Percentiles rank a stretch among this genome's conserved stretches.
phyloP scores from a whole-genome alignment of 2,113 vertebrate genomes.

The Cettia cetti region DNA sequence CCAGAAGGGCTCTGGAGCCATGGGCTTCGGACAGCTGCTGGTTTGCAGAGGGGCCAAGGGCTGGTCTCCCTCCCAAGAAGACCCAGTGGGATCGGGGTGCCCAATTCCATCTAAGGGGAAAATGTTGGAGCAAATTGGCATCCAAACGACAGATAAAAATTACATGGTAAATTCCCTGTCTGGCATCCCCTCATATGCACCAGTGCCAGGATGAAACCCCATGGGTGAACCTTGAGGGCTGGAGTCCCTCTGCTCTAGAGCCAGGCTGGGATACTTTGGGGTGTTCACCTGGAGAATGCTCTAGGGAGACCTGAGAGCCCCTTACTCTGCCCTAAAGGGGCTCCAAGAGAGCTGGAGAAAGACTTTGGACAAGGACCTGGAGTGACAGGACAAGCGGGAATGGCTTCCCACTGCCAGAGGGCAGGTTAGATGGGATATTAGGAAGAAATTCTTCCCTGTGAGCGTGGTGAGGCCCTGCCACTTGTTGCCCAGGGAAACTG shows the following conservation, averaged over 20 bases:
- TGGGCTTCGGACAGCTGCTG: fast-evolving
- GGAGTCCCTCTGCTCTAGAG: not conserved
- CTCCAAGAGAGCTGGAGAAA: not conserved
- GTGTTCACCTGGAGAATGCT: not conserved
- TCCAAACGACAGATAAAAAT: not conserved
- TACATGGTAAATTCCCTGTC: not conserved
- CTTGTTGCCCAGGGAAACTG: not conserved
- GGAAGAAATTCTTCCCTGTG: not conserved
- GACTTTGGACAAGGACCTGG: not conserved
- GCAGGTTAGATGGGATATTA: not conserved
- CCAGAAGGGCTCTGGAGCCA: fast-evolving
- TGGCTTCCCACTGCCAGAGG: not conserved
- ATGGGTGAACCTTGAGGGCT: not conserved
- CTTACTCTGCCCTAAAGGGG: not conserved
- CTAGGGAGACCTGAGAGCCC: not conserved
- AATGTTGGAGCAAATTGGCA: not conserved
- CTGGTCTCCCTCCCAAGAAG: not conserved
- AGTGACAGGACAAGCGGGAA: not conserved
- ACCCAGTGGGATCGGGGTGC: fast-evolving
- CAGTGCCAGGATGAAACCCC: not conserved
- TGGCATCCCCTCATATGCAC: not conserved
- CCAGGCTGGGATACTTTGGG: not conserved
- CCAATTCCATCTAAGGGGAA: not conserved
- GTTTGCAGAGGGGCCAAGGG: not conserved
- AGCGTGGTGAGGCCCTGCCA: not conserved